Evolutionary conservation across 2,888 invertebrate species (phyloP).

Genomic region (Spodoptera littoralis): DNA sequence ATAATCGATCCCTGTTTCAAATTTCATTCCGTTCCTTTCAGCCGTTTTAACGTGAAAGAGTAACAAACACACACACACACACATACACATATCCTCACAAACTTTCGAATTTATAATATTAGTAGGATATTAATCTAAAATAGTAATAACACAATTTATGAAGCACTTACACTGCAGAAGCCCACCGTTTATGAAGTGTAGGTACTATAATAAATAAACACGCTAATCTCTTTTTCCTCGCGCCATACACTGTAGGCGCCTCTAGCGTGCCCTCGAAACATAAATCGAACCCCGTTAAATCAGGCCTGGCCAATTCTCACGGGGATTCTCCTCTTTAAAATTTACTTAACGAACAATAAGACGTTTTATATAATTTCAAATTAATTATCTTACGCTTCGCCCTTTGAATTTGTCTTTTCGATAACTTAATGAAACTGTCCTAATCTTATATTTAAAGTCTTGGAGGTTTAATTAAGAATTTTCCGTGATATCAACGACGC

Average conservation of each 20-base stretch:
- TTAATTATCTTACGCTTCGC: constrained; percentile 40
- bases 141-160: too few species aligned
- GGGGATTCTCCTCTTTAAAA: constrained; percentile 76
- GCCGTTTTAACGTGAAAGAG: too few species aligned
- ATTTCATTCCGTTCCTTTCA: too few species aligned
- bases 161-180: too few species aligned
- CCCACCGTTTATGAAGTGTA: too few species aligned
- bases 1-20: too few species aligned
- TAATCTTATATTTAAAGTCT: constrained; percentile 15
- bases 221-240: constrained; percentile 38
- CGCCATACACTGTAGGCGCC: constrained; percentile 50
- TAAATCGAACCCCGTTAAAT: constrained; percentile 82
- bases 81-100: too few species aligned
- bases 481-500: background rate
- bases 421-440: constrained; percentile 34
- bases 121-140: too few species aligned
- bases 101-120: too few species aligned
- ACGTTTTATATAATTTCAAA: constrained; percentile 59
- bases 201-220: too few species aligned
- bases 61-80: too few species aligned
- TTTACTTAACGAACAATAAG: constrained; percentile 73
- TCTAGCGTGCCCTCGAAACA: constrained; percentile 75
- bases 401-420: constrained; percentile 35
- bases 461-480: constrained; percentile 18
- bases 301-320: constrained; percentile 76